Evolutionary conservation across 1,140 invertebrate species (phyloP).

Genomic region (Drosophila watanabei): DNA sequence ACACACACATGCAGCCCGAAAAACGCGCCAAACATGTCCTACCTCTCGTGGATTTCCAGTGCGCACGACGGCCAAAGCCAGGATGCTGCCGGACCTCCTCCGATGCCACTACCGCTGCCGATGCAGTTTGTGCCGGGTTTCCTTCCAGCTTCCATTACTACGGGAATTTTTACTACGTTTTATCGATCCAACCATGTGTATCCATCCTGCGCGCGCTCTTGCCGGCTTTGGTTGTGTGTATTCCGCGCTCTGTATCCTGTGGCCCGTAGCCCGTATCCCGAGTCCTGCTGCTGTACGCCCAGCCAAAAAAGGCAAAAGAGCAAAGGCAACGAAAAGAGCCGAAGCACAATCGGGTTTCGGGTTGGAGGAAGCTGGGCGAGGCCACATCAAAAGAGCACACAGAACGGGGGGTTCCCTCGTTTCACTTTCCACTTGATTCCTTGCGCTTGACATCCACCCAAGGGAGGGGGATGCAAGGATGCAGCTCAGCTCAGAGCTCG

Average conservation of each 20-base stretch:
- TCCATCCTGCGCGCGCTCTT: conserved; percentile 19
- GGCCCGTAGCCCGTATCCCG: conserved; percentile 18
- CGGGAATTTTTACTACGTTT: conserved; percentile 84
- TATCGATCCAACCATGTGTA: conserved; percentile 69
- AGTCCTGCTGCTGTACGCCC: conserved; percentile 71
- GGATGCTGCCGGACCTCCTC: conserved; percentile 21
- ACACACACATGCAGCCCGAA: conserved; percentile 47
- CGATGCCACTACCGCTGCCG: too few species aligned
- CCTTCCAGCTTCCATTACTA: conserved; percentile 84
- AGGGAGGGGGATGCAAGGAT: conserved; percentile 49
- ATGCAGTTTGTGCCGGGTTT: conserved; percentile 28
- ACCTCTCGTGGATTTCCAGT: conserved; percentile 81
- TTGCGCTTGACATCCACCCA: conserved; percentile 75
- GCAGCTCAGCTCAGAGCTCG: conserved; percentile 6
- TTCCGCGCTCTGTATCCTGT: conserved; percentile 10
- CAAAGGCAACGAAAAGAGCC: conserved; percentile 42
- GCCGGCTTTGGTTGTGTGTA: conserved; percentile 30
- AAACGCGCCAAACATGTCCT: conserved; percentile 85
- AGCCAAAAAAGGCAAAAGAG: conserved; percentile 61
- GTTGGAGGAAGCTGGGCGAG: conserved; percentile 46
- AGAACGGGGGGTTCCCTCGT: conserved; percentile 43
- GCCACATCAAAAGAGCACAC: conserved; percentile 79
- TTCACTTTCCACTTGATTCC: conserved; percentile 83
- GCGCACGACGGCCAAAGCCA: too few species aligned
- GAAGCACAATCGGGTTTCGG: conserved; percentile 20